A percentile compares a stretch with the other conserved stretches of the same genome.
Evolutionary conservation across 2,113 vertebrate genomes (phyloP).

Genomic region (Psettodes erumei): DNA sequence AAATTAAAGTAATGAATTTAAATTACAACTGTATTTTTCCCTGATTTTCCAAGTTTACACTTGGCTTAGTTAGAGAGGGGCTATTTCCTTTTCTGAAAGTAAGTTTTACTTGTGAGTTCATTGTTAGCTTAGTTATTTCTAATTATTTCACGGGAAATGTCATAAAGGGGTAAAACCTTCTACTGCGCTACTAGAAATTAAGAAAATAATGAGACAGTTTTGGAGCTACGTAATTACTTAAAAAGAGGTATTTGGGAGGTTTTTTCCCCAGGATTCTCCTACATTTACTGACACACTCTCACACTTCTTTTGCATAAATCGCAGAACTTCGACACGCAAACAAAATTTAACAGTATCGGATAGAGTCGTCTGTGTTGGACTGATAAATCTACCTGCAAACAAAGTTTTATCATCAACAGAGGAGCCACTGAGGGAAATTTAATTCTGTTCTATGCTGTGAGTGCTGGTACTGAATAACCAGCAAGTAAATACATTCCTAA

Average conservation of each 20-base stretch:
- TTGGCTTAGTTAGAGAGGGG: neutral
- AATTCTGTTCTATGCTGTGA: too few relatives aligned
- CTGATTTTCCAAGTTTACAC: neutral
- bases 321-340: neutral
- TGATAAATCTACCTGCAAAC: too few relatives aligned
- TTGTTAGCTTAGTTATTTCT: neutral
- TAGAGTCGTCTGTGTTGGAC: too few relatives aligned
- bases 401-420: too few relatives aligned
- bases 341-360: neutral
- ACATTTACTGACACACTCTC: neutral
- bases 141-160: neutral
- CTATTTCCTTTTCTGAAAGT: neutral
- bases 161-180: neutral
- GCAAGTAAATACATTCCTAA: too few relatives aligned
- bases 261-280: neutral
- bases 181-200: neutral
- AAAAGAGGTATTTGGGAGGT: neutral
- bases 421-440: too few relatives aligned
- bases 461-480: too few relatives aligned
- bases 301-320: neutral
- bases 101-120: neutral
- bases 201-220: neutral
- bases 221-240: neutral
- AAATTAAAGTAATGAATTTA: neutral
- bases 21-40: neutral